Conservation (phyloP, 2,888 invertebrate genomes). For the Hirtodrosophila histrioides region DNA sequence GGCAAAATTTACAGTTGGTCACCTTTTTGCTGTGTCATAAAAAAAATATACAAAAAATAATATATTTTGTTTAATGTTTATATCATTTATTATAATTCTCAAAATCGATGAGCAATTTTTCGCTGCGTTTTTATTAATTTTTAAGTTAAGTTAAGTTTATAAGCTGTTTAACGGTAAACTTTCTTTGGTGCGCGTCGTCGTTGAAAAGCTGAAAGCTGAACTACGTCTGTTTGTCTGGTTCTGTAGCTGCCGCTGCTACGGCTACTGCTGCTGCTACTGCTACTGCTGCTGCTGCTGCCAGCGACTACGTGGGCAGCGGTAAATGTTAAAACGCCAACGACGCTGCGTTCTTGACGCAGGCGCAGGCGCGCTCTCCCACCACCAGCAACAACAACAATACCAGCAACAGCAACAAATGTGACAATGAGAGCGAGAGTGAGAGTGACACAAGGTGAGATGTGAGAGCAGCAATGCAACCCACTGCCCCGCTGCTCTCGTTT, state of each 20-base stretch:
- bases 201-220: slow-evolving; percentile 70
- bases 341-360: slow-evolving; percentile 54
- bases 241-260: slow-evolving; percentile 17
- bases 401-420: slow-evolving; percentile 7
- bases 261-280: slow-evolving; percentile 11
- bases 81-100: background rate
- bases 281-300: slow-evolving; percentile 10
- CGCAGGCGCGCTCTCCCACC: slow-evolving; percentile 59
- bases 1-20: slow-evolving; percentile 42
- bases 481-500: slow-evolving; percentile 32
- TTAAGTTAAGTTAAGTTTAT: slow-evolving; percentile 22
- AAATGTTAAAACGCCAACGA: slow-evolving; percentile 23
- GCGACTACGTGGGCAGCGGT: slow-evolving; percentile 17
- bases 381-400: slow-evolving; percentile 25
- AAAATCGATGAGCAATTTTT: slow-evolving; percentile 4
- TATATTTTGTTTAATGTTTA: slow-evolving; percentile 1
- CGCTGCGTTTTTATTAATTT: slow-evolving; percentile 7
- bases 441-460: slow-evolving; percentile 2
- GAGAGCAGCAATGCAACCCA: slow-evolving; percentile 31
- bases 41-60: slow-evolving; percentile 22
- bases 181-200: slow-evolving; percentile 61
- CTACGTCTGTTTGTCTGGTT: slow-evolving; percentile 69
- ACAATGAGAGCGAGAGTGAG: slow-evolving; percentile 13
- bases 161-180: slow-evolving; percentile 30
- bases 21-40: slow-evolving; percentile 47